Evolutionary conservation across 2,888 invertebrate genomes (phyloP).

Genomic region (Drosophila helvetica): DNA sequence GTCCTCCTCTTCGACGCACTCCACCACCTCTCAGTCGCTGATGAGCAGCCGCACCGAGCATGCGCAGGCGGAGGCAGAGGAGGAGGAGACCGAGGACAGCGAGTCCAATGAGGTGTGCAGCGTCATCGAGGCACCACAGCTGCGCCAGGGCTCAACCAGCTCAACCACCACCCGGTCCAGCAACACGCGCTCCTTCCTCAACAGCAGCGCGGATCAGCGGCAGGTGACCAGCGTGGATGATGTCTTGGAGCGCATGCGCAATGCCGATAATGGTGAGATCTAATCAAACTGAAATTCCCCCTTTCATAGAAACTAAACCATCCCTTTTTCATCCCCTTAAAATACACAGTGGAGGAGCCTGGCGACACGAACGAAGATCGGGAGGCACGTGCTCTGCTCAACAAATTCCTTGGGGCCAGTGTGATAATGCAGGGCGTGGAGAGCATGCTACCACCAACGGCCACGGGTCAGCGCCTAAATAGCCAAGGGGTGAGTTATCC

Average conservation of each 20-base stretch:
- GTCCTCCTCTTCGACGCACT: slow-evolving; percentile 73
- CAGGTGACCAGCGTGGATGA: slow-evolving; percentile 91
- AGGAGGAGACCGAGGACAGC: slow-evolving; percentile 74
- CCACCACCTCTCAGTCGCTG: slow-evolving; percentile 31
- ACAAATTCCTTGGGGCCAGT: slow-evolving; percentile 93
- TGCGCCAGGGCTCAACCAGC: slow-evolving; percentile 74
- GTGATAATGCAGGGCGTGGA: slow-evolving; percentile 92
- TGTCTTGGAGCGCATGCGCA: slow-evolving; percentile 90
- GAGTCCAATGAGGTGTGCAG: slow-evolving; percentile 75
- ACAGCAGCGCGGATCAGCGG: slow-evolving; percentile 86
- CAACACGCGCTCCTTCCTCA: slow-evolving; percentile 87
- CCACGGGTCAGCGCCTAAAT: slow-evolving; percentile 64
- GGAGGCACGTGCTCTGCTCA: slow-evolving; percentile 90
- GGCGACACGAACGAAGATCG: slow-evolving; percentile 88
- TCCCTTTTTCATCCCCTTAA: background rate
- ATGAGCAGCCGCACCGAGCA: slow-evolving; percentile 28
- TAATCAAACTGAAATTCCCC: background rate
- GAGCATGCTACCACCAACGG: slow-evolving; percentile 78
- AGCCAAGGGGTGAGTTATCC: slow-evolving; percentile 79
- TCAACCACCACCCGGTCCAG: slow-evolving; percentile 53
- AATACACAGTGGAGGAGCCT: slow-evolving; percentile 85
- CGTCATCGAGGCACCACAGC: slow-evolving; percentile 71
- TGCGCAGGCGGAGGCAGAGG: slow-evolving; percentile 38
- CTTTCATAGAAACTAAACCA: background rate
- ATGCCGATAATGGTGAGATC: slow-evolving; percentile 87